Percentiles rank a stretch among this genome's conserved stretches.
Conservation (phyloP, 2,797 vertebrate genomes). For the Clarias laeviceps region DNA sequence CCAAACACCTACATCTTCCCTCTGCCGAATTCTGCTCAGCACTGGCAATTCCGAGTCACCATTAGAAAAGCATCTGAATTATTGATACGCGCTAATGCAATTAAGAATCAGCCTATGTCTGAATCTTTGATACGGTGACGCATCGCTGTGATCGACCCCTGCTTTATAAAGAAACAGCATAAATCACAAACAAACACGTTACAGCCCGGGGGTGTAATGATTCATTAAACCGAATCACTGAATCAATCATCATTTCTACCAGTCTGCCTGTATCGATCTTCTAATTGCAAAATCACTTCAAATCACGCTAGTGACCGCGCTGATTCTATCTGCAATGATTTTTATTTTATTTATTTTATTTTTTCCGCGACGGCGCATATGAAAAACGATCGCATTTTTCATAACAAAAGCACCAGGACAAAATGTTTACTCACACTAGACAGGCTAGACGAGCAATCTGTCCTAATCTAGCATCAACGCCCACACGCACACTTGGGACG, state of each 20-base stretch:
- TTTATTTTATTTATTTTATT: background rate
- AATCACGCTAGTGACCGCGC: background rate
- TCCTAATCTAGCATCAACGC: conserved; percentile 21
- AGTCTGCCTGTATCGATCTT: conserved; percentile 26
- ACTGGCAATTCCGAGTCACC: background rate
- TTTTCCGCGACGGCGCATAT: background rate
- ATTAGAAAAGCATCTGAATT: conserved; percentile 17
- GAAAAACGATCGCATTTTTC: conserved; percentile 31
- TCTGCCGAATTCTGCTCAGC: conserved; percentile 18
- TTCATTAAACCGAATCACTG: conserved; percentile 40
- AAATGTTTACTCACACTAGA: conserved; percentile 38
- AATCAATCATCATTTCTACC: conserved; percentile 41
- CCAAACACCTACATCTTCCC: conserved; percentile 22
- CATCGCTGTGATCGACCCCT: background rate
- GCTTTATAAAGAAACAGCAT: conserved; percentile 23
- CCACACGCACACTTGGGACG: conserved; percentile 5
- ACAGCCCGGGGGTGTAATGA: conserved; percentile 10
- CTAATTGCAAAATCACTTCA: conserved; percentile 34
- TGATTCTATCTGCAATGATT: conserved; percentile 19
- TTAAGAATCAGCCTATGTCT: conserved; percentile 32
- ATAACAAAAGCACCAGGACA: conserved; percentile 12
- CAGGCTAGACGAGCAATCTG: conserved; percentile 36
- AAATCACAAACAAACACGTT: conserved; percentile 17
- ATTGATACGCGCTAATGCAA: conserved; percentile 42
- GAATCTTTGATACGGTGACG: conserved; percentile 7